Conservation (phyloP, 1,140 invertebrate genomes). For the Drosophila elegans region DNA sequence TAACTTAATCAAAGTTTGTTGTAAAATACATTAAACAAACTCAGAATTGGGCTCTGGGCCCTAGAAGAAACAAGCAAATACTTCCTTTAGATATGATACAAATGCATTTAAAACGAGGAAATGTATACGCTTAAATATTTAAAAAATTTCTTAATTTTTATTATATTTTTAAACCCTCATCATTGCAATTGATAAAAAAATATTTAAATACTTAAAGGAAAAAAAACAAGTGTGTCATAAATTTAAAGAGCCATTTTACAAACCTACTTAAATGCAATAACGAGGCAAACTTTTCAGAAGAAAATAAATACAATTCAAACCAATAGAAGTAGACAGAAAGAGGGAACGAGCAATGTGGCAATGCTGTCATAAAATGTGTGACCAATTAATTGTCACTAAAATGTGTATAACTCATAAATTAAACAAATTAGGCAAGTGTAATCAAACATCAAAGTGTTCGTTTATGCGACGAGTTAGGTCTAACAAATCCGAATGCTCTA, state of each 20-base stretch:
- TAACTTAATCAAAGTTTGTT: too few species aligned
- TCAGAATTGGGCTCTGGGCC: too few species aligned
- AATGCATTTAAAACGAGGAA: too few species aligned
- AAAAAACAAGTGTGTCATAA: neutral
- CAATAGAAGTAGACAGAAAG: neutral
- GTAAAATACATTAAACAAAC: too few species aligned
- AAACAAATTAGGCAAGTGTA: constrained; percentile 10
- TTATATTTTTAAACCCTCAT: too few species aligned
- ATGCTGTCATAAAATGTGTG: constrained; percentile 32
- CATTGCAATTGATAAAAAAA: neutral
- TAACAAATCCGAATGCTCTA: constrained; percentile 2
- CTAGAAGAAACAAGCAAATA: too few species aligned
- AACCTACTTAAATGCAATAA: neutral
- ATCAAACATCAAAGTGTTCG: constrained; percentile 34
- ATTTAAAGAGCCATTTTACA: neutral
- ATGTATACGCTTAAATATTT: too few species aligned
- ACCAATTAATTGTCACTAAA: constrained; percentile 44
- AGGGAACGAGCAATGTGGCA: neutral
- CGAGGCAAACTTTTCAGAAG: neutral
- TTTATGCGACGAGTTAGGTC: neutral
- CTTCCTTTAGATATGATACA: too few species aligned
- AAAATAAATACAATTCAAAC: neutral
- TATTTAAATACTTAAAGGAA: neutral
- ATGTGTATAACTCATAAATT: constrained; percentile 21
- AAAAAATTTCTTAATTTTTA: too few species aligned